A percentile compares a stretch with the other conserved stretches of the same genome.
phyloP scores from a whole-genome alignment of 1,140 invertebrate genomes.

The Ceratina japonica region DNA sequence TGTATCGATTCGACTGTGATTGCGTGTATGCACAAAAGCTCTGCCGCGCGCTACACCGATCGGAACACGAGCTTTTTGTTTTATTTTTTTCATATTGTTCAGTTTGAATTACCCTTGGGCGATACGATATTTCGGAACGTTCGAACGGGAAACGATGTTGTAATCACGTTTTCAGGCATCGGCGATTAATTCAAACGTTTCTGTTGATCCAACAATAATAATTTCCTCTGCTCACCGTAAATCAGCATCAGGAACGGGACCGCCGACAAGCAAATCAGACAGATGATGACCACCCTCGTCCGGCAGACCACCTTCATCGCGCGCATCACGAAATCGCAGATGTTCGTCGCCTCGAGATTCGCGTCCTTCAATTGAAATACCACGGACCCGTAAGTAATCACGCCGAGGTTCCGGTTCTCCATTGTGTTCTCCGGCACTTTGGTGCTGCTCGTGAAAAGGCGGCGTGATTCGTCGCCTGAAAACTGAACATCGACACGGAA shows the following conservation, averaged over 20 bases:
- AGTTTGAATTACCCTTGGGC: no score
- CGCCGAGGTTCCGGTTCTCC: conserved; percentile 78
- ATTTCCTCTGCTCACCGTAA: conserved; percentile 82
- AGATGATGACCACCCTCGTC: conserved; percentile 85
- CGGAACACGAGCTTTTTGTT: background rate
- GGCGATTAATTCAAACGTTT: background rate
- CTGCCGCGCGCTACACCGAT: background rate
- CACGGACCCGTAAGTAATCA: conserved; percentile 87
- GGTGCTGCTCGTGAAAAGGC: conserved; percentile 83
- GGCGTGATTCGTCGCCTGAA: conserved; percentile 86
- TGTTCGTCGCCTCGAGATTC: conserved; percentile 87
- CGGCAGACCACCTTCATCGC: conserved; percentile 87
- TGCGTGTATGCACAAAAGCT: background rate
- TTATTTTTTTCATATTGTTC: background rate
- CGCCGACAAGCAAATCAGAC: conserved; percentile 83
- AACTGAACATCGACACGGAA: conserved; percentile 78
- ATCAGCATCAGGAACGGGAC: conserved; percentile 87
- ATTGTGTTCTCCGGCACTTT: conserved; percentile 75
- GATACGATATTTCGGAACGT: no score
- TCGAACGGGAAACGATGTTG: background rate
- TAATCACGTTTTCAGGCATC: background rate
- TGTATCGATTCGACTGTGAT: conserved; percentile 3
- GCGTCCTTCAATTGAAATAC: conserved; percentile 91
- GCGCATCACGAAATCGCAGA: conserved; percentile 87
- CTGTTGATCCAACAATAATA: no score